Evolutionary conservation across 2,113 vertebrate genomes (phyloP), one percentile per base, ranked within the genome.

Genomic region (Aphyosemion australe): DNA sequence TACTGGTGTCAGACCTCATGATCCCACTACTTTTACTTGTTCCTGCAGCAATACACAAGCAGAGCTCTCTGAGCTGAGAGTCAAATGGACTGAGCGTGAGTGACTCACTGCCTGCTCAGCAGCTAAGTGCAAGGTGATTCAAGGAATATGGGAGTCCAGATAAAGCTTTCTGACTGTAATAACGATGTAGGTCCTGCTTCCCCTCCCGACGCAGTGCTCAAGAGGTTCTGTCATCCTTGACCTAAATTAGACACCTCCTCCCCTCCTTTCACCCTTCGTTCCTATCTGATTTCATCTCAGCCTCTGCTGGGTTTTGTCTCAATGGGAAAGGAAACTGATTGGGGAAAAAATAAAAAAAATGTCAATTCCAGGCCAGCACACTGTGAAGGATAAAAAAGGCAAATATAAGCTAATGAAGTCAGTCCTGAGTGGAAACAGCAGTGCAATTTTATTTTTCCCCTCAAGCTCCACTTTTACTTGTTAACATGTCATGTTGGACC

Each of bases 341-440:
- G 51, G 78, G 62, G 56, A 37, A 12, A 49, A 49, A 20, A 12
- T 5, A 52, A 52, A 56, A 78, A 83, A 65, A 50, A 52, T 84
- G 74, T 83, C 68, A 10, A 74, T 87, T 83, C 72, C 42, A 69
- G 65, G 59, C 72, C 15, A 62, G 46, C 18, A 32, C 65, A 61
- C 55, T 1, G 37, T 26, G n/a, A 83, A 80, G 74, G 74, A 71
- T 62, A 61, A 47, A 73, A 55, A 51, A 76, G 65, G 65, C 47
- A 61, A 76, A 74, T 71, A 54, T 57, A 62, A 76, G 76, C 68
- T 80, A 84, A 87, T 87, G 79, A 85, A 83, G 80, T 85, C 72
- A 55, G 63, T 72, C 65, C 80, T 70, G 83, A 79, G 57, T 72
- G 56, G 46, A 57, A 76, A 43, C 63, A 76, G 74, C 51, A 42